These are phyloP conservation scores for Dromas ardeola DNA, from an alignment of 2,113 vertebrate species.

Conservation along the genomic window DNA sequence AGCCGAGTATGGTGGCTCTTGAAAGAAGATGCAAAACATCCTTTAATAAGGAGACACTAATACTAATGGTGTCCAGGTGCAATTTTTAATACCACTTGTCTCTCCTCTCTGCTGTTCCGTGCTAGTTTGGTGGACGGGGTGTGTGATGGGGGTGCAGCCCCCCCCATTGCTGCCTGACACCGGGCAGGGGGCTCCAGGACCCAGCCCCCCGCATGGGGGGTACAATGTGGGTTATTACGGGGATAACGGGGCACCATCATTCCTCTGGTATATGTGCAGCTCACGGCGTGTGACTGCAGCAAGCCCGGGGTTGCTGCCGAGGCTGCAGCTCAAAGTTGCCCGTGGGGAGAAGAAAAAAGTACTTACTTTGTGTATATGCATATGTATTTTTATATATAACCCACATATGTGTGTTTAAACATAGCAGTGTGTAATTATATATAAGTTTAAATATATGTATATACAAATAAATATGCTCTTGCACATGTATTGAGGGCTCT, in stretches of 20 bases:
- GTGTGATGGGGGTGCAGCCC: background rate
- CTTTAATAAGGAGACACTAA: background rate
- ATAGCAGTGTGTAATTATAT: background rate
- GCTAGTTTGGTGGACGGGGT: accelerated
- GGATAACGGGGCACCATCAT: background rate
- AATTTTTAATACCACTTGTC: background rate
- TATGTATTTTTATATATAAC: background rate
- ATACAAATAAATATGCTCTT: background rate
- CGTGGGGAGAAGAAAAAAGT: background rate
- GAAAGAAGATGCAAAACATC: background rate
- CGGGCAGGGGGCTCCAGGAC: background rate
- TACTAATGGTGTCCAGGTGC: background rate
- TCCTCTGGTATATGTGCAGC: accelerated
- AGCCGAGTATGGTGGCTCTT: background rate
- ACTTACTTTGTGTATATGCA: background rate
- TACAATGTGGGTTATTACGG: accelerated
- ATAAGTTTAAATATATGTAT: background rate
- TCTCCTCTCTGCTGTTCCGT: background rate
- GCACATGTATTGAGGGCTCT: background rate
- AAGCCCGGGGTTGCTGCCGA: background rate
- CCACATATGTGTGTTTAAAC: background rate
- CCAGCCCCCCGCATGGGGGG: accelerated
- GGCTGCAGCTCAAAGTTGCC: background rate
- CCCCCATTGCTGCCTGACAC: background rate
- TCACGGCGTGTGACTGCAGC: background rate